Evolutionary conservation across 2,888 invertebrate genomes (phyloP), one percentile per base, ranked within the genome.

Genomic region (Melipona beecheii): DNA sequence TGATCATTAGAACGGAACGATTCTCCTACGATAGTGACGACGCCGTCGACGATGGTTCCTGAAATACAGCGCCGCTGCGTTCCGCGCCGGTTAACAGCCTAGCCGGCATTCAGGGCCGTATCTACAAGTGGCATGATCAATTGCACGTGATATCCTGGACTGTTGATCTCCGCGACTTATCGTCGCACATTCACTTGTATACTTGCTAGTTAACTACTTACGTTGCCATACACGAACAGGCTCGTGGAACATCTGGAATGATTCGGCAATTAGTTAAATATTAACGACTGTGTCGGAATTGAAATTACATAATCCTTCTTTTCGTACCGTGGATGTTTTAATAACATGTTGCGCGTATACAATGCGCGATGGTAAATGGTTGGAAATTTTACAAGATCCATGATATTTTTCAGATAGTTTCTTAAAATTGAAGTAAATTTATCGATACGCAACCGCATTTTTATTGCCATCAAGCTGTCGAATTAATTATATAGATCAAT

Each of bases 51-150:
- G 72, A 80, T 76, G 62, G 66, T 66, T 75, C 75, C 77, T 82
- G 80, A 86, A 86, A 86, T 86, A 68, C 86, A 86, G 86, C 86
- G 86, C 86, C 86, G 77, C 85, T 85, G 21, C 65, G 85, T 64
- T 77, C 72, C 85, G 77, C 65, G 76, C 77, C 81, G 81, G 77
- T 68, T 81, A 69, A 27, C 70, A 74, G 58, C 50, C 78, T 78
- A 73, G 77, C 85, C 85, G 84, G 85, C 56, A 77, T 58, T n/a
- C 84, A 85, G 84, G 84, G 80, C 84, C 80, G 84, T 85, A 79
- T 76, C 76, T 52, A 76, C 84, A 74, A 72, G 78, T 83, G 83
- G 83, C 58, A 54, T 43, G 62, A 75, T 70, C 74, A 58, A 64
- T 72, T 62, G 27, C 83, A 83, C 73, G 78, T 77, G 73, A 83